Base-by-base conservation (phyloP, 1,140 invertebrate species). In the Heliconius eleuchia region DNA sequence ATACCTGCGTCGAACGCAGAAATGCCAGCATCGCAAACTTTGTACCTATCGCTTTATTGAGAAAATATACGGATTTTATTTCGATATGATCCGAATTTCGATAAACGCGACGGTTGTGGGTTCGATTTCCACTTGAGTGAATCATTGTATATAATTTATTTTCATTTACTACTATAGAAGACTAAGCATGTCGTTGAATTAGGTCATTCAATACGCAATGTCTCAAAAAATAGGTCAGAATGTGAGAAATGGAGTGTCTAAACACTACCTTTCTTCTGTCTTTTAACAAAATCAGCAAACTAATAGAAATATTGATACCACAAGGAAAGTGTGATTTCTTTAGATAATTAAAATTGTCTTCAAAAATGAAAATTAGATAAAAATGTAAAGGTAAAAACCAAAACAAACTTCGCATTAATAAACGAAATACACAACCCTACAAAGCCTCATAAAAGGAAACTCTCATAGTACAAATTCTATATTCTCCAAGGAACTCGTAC, bases 401-500 rank as follows among this genome's bases (percentile, higher is more conserved):
- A 52, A 19, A 52, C 9, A 23, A 9, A 57, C n/a, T n/a, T 23
- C 1, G 55, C 19, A 66, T 46, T 78, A 42, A 27, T 27, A 23
- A 71, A 18, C 52, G 37, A 39, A 77, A 52, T 75, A 42, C 16
- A 16, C 1, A 27, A 18, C 5, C 66, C 77, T 84, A 46, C 74
- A 73, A 80, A 57, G 57, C 37, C 72, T 76, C 50, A 50, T 80
- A 23, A 57, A 76, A 19, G 57, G 42, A 55, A 77, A 55, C 27
- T 79, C 57, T 11, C 73, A 78, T 73, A 70, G 77, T 72, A 57
- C 73, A 57, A 50, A 75, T 75, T 74, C 8, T 71, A 79, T 75
- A 75, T 85, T 80, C 80, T 74, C 74, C 80, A 57, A 77, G 80
- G 77, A 71, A 27, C 57, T 84, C 80, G 83, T 83, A 18, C 82